phyloP scores from a whole-genome alignment of 1,140 invertebrate genomes.

The Drosophila sulfurigaster region DNA sequence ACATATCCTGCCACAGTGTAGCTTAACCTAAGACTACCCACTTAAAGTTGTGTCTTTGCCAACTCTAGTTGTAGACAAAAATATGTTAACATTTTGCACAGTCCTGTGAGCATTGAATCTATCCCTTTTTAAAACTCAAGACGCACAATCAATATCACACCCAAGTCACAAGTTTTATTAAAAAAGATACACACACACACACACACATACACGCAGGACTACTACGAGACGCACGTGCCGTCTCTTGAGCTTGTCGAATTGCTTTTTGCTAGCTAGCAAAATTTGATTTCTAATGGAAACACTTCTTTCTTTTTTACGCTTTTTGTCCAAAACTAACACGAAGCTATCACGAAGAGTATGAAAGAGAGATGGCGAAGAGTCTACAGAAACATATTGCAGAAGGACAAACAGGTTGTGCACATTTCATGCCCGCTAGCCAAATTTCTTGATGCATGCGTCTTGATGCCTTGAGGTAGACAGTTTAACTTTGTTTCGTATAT shows the following conservation, averaged over 20 bases:
- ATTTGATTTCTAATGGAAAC: conserved; percentile 48
- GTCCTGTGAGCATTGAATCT: neutral
- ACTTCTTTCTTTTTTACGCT: conserved; percentile 24
- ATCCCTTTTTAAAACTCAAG: conserved; percentile 1
- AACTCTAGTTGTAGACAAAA: neutral
- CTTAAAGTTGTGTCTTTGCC: conserved; percentile 11
- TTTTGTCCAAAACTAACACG: conserved; percentile 9
- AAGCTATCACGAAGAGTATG: neutral
- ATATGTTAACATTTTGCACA: conserved; percentile 3
- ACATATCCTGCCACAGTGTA: conserved; percentile 6
- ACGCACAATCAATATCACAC: conserved; percentile 32
- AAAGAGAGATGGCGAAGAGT: neutral
- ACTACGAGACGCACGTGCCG: conserved; percentile 19
- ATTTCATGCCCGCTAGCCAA: conserved; percentile 18
- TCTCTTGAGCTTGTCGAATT: conserved; percentile 8
- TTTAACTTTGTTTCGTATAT: conserved; percentile 62
- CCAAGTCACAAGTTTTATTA: conserved; percentile 16
- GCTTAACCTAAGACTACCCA: conserved; percentile 12
- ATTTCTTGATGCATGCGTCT: conserved; percentile 32
- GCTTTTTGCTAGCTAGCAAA: conserved; percentile 24
- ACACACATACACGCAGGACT: conserved; percentile 12
- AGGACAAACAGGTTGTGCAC: conserved; percentile 21
- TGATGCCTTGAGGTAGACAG: conserved; percentile 21
- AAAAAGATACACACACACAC: neutral
- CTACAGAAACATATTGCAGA: conserved; percentile 6